Conservation (phyloP, 2,797 vertebrate genomes). For the Notolabrus celidotus region DNA sequence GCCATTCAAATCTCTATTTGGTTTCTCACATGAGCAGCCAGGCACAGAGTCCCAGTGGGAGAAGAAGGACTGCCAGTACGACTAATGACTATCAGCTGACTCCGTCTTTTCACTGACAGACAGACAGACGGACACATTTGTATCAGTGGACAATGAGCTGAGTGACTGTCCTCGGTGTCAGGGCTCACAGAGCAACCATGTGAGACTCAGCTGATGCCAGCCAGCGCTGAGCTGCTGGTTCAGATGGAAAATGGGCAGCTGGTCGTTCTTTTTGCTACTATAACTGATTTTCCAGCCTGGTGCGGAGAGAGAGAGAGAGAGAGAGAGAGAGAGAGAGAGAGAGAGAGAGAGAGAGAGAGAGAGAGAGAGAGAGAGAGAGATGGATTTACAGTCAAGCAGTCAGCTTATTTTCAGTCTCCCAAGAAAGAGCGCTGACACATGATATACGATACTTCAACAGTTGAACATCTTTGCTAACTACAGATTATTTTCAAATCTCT, state of each 20-base stretch:
- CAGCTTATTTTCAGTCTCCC: neutral
- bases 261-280: neutral
- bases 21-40: conserved; percentile 21
- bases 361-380: neutral
- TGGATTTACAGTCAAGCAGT: neutral
- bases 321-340: neutral
- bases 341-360: neutral
- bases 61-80: conserved; percentile 27
- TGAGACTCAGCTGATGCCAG: conserved; percentile 53
- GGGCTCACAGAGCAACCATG: conserved; percentile 28
- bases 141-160: conserved; percentile 38
- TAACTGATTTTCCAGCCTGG: conserved; percentile 12
- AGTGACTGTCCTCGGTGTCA: conserved; percentile 37
- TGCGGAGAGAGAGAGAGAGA: neutral
- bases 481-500: too few species aligned
- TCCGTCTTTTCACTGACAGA: conserved; percentile 18
- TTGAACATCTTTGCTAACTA: too few species aligned
- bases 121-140: conserved; percentile 9
- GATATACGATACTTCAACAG: neutral
- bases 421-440: neutral
- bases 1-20: neutral
- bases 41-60: conserved; percentile 16
- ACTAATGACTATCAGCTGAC: conserved; percentile 53
- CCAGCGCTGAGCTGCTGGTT: neutral
- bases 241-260: conserved; percentile 27